phyloP scores from a whole-genome alignment of 2,113 vertebrate genomes.

The Monarcha castaneiventris region DNA sequence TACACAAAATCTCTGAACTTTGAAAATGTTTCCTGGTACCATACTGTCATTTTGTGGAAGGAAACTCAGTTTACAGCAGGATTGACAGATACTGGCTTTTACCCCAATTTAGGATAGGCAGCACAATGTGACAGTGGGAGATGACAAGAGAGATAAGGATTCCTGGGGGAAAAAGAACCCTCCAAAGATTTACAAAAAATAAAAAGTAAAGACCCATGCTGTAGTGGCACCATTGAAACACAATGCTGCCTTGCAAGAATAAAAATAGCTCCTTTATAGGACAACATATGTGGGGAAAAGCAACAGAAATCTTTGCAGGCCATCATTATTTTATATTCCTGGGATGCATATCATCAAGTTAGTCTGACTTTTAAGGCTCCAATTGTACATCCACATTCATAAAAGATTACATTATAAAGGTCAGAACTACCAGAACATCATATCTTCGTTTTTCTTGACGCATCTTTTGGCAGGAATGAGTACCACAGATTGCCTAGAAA shows the following conservation, averaged over 20 bases:
- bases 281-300: neutral
- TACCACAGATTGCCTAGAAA: neutral
- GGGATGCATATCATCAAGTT: neutral
- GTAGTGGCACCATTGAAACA: neutral
- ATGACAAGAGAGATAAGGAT: neutral
- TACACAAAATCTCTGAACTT: constrained; percentile 17
- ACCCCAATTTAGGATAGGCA: neutral
- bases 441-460: neutral
- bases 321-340: neutral
- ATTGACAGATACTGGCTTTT: neutral
- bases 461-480: neutral
- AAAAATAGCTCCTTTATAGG: neutral
- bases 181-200: neutral
- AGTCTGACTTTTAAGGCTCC: neutral
- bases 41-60: neutral
- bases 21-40: neutral
- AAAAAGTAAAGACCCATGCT: neutral
- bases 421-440: neutral
- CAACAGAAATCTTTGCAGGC: neutral
- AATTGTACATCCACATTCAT: accelerated
- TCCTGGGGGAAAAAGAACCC: neutral
- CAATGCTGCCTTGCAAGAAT: neutral
- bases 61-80: neutral
- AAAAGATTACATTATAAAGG: neutral
- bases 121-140: constrained; percentile 27